Percentiles rank a stretch among this genome's conserved stretches.
These are phyloP conservation scores for Parnassius mnemosyne DNA, from an alignment of 2,888 invertebrate genomes.

Conservation along the genomic window DNA sequence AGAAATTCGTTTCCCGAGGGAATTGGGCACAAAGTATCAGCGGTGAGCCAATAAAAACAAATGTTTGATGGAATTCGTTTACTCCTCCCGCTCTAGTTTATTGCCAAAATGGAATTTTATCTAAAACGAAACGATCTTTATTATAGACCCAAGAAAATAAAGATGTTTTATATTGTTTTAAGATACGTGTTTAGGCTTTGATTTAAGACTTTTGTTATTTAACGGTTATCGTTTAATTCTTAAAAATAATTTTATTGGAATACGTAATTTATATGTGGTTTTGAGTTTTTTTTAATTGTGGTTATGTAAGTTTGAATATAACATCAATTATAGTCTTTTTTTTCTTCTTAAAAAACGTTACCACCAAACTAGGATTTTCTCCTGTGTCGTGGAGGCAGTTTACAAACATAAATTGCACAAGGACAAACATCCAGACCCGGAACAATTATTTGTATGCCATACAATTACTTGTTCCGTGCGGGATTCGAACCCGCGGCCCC, in stretches of 20 bases:
- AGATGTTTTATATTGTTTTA: slow-evolving; percentile 6
- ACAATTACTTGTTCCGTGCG: no score
- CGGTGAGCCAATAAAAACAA: slow-evolving; percentile 32
- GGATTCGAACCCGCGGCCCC: no score
- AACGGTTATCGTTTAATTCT: not conserved
- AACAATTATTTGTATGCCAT: no score
- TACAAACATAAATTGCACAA: no score
- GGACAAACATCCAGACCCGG: no score
- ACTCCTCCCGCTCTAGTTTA: slow-evolving; percentile 28
- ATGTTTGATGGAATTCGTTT: slow-evolving; percentile 32
- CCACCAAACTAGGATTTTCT: no score
- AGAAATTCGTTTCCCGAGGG: slow-evolving; percentile 2
- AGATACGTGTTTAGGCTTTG: slow-evolving; percentile 4
- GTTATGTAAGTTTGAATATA: no score
- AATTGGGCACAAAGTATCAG: slow-evolving; percentile 26
- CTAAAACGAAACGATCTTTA: slow-evolving; percentile 18
- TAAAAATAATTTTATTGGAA: not conserved
- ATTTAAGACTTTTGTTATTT: slow-evolving; percentile 2
- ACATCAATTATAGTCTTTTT: no score
- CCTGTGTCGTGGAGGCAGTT: no score
- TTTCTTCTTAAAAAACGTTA: no score
- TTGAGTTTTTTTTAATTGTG: no score
- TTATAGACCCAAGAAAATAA: slow-evolving; percentile 12
- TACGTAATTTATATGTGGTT: no score
- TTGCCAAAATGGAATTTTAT: slow-evolving; percentile 19